Evolutionary conservation across 2,113 vertebrate species (phyloP), one percentile per base, ranked within the genome.

Genomic region (Podocnemis expansa): DNA sequence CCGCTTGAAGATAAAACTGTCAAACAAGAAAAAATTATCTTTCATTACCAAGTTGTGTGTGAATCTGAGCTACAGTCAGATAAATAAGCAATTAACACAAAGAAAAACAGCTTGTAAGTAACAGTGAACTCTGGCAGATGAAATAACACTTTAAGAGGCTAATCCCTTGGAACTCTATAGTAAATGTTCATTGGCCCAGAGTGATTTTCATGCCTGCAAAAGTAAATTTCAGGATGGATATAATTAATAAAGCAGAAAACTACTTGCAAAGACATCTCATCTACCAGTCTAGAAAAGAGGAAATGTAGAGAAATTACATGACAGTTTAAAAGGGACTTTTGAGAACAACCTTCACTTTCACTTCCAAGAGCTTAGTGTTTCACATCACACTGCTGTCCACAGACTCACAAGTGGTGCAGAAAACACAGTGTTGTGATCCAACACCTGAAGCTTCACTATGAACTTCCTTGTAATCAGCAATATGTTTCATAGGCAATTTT

Each of bases 331-430:
- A 22, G 54, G n/a, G 56, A 38, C 4, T 60, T 52, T 67, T 2
- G 4, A 52, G 1, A n/a, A 45, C 2, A 0, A 63, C 67, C 58
- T 3, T 63, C 60, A 34, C 7, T 17, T 34, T 63, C 41, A 34
- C 27, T 34, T 63, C 3, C 5, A 11, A 41, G 58, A 41, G 45
- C 25, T 4, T n/a, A 29, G n/a, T 3, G 47, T 19, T 75, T 29
- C 47, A 22, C n/a, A 8, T 38, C 38, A 16, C n/a, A 25, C 22
- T 56, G 76, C 29, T 81, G 75, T 54, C 47, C 80, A 73, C 38
- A 76, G 14, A 14, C 29, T 0, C 0, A 10, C 1, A 10, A 8
- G 4, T 54, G 84, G 2, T 73, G 19, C 41, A 4, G 31, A 63
- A 63, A 63, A n/a, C 14, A 29, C 0, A 0, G 16, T 3, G 25